Base-by-base conservation (phyloP, 1,140 invertebrate genomes). In the Microplitis mediator region DNA sequence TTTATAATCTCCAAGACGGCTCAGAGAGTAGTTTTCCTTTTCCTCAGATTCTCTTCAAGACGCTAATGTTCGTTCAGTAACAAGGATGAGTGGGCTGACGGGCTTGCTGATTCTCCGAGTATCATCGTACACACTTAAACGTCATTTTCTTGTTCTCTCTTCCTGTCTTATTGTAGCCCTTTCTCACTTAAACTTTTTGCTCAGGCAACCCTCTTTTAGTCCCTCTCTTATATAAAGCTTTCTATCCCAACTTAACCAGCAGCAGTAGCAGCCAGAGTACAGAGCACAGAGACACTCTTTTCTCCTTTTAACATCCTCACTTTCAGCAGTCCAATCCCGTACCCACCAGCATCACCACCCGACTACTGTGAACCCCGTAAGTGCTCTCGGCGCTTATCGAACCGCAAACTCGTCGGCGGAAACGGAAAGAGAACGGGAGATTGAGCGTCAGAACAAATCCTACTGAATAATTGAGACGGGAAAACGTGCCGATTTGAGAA, bases 401-500 rank as follows among this genome's bases (percentile, higher is more conserved):
- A 76, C 75, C 71, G 69, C 72, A 66, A 77, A 76, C 54, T 60
- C 60, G 36, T 11, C 31, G 16, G 66, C 52, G 60, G 66, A 62
- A 51, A 50, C 13, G 45, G 70, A 69, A 60, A 52, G 6, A 56
- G 60, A 65, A 69, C 69, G 67, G 58, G 69, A 75, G 72, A 73
- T 70, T 63, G 64, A 73, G 71, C 73, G 31, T 74, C 66, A 61
- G 68, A 77, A 79, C 74, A 76, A 80, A 80, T 78, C 75, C 72
- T 73, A 75, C 71, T 80, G 77, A 80, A 80, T 80, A 80, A 80
- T 80, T 80, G 78, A 77, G 74, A 77, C 76, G 77, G 74, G 71
- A 45, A 74, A 75, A 75, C 74, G 64, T 75, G 73, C 69, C 74
- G 77, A 77, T 78, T 72, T 58, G 71, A 74, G 74, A 60, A 74